phyloP scores from a whole-genome alignment of 2,797 vertebrate genomes.

The Picus viridis region DNA sequence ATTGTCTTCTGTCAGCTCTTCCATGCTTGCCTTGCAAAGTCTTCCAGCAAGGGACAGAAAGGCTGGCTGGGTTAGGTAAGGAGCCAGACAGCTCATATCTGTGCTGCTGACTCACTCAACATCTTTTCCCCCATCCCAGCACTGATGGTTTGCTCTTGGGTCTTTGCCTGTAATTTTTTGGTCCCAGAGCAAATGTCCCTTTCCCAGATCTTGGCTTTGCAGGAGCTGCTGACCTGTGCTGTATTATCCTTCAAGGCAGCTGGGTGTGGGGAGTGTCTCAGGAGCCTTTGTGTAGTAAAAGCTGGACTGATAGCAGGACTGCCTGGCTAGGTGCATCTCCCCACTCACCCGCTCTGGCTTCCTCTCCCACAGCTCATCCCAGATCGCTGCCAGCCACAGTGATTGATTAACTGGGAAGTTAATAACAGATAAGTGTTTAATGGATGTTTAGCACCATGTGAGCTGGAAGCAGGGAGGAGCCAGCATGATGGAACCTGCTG shows the following conservation, averaged over 20 bases:
- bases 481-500: not conserved
- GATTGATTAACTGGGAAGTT: slow-evolving; percentile 18
- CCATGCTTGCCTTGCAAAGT: accelerated
- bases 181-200: not conserved
- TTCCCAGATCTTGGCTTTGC: accelerated
- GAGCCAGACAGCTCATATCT: not conserved
- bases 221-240: not conserved
- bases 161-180: not conserved
- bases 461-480: not conserved
- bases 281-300: not conserved
- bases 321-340: not conserved
- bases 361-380: not conserved
- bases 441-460: not conserved
- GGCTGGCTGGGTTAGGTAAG: not conserved
- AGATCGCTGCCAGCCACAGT: not conserved
- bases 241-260: not conserved
- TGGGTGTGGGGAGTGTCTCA: accelerated
- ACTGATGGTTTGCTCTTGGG: accelerated
- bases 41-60: not conserved
- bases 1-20: not conserved
- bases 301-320: not conserved
- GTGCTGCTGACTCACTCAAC: not conserved
- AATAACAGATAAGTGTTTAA: slow-evolving; percentile 32
- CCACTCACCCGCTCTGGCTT: not conserved
- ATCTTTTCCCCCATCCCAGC: not conserved